Base-by-base conservation (phyloP, 2,888 invertebrate species). In the Crepidodera aurea region DNA sequence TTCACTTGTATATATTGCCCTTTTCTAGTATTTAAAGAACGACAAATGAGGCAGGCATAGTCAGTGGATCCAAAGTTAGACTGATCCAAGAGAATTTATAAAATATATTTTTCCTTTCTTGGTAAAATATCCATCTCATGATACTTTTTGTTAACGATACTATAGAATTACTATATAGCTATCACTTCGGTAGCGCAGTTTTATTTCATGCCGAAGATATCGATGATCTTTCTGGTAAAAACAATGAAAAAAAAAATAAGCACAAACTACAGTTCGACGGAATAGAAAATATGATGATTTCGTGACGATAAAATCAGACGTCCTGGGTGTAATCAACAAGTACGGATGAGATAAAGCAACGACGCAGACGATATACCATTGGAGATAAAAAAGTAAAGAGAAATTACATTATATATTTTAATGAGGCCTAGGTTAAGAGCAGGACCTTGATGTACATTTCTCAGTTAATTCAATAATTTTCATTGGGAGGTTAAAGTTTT, bases 401-500 rank as follows among this genome's bases (percentile, higher is more conserved):
- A 55, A 55, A 55, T 55, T 55, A 1, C 13, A 32, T 12, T 44
- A 44, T 37, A 51, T n/a, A 19, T 42, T 54, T 27, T 32, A 55
- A 55, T 55, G 32, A 19, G 42, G 42, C 25, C 54, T 55, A 55
- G 42, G 54, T 55, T 55, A 55, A 55, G 54, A 44, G 12, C 19
- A 32, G 18, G 13, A 55, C 42, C 54, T 55, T 55, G 44, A 19
- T 44, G 19, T 10, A 12, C 12, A 34, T 34, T 34, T 34, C 34
- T 34, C 13, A 34, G 13, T 34, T 34, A 12, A 34, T 13, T 34
- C 12, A 34, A 34, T 34, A 34, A 34, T 34, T 34, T 34, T 34
- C 34, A 34, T 12, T 34, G 34, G 6, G 10, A 10, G 12, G 3
- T n/a, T 5, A 6, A 34, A 6, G 29, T 8, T 29, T 29, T 29